Conservation (phyloP, 2,888 invertebrate genomes). For the Carterocephalus palaemon region DNA sequence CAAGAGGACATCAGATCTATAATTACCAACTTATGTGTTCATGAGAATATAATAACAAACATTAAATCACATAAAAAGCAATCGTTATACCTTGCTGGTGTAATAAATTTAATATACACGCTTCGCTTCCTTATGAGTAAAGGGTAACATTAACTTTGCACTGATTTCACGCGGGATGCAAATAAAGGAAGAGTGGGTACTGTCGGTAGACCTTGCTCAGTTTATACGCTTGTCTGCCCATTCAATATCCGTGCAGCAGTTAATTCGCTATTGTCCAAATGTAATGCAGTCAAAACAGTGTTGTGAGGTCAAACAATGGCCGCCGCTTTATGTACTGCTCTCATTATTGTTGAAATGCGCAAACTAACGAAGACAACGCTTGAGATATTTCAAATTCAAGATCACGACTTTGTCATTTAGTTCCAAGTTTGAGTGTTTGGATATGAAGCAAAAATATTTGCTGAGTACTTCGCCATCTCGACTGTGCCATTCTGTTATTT, state of each 20-base stretch:
- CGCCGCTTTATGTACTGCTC: too few species aligned
- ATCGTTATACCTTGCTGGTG: slow-evolving; percentile 6
- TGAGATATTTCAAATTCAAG: slow-evolving; percentile 37
- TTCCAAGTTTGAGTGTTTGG: slow-evolving; percentile 42
- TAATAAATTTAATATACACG: slow-evolving; percentile 21
- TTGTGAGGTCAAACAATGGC: slow-evolving; percentile 33
- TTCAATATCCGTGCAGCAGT: slow-evolving; percentile 28
- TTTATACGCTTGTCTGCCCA: slow-evolving; percentile 28
- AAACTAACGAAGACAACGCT: slow-evolving; percentile 26
- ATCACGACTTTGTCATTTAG: slow-evolving; percentile 38
- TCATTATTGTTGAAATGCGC: slow-evolving; percentile 10
- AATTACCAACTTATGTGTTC: too few species aligned
- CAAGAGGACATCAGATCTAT: too few species aligned
- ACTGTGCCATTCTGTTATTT: slow-evolving; percentile 51
- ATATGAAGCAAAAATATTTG: slow-evolving; percentile 54
- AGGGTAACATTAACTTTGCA: slow-evolving; percentile 10
- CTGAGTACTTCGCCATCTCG: slow-evolving; percentile 47
- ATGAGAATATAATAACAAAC: slow-evolving; percentile 2
- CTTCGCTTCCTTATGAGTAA: slow-evolving; percentile 18
- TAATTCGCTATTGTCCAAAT: slow-evolving; percentile 38
- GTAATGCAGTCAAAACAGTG: slow-evolving; percentile 37
- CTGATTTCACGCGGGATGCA: slow-evolving; percentile 11
- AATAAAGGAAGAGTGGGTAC: slow-evolving; percentile 23
- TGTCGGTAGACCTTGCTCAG: slow-evolving; percentile 36
- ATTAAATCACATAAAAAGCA: slow-evolving; percentile 6